Percentiles rank a stretch among this genome's conserved stretches.
These are phyloP conservation scores for Brachionus paranguensis DNA, from an alignment of 1,140 invertebrate species.

Conservation along the genomic window DNA sequence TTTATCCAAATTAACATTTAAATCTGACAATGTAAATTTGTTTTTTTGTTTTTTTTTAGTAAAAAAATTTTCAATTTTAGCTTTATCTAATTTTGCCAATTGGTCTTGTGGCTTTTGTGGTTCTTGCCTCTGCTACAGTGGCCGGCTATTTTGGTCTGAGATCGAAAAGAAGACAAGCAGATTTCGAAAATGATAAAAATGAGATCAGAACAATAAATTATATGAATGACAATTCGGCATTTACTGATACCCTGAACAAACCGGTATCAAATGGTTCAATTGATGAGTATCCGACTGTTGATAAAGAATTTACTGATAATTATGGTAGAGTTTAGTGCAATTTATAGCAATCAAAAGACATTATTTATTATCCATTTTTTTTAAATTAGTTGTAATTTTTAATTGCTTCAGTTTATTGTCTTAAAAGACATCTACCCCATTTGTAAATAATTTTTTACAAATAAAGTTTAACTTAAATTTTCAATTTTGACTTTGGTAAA, in stretches of 20 bases:
- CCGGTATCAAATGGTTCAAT: background rate
- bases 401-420: background rate
- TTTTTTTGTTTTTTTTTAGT: background rate
- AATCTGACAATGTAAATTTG: conserved; percentile 5
- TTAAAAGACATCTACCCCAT: background rate
- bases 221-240: conserved; percentile 22
- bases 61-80: background rate
- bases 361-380: background rate
- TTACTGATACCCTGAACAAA: background rate
- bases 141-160: conserved; percentile 17
- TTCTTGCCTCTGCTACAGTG: background rate
- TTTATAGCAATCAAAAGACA: background rate
- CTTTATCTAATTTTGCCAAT: conserved; percentile 29
- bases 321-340: conserved; percentile 4
- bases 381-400: background rate
- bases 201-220: conserved; percentile 18
- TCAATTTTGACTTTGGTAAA: background rate
- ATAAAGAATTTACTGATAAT: conserved; percentile 26
- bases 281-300: background rate
- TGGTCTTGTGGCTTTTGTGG: conserved; percentile 7
- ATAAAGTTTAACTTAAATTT: background rate
- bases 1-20: conserved; percentile 5
- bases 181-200: background rate
- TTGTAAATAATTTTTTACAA: background rate
- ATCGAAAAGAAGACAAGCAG: conserved; percentile 6